Percentiles rank a stretch among this genome's conserved stretches.
These are phyloP conservation scores for Lanistes nyassanus DNA, from an alignment of 1,140 invertebrate species.

Conservation along the genomic window DNA sequence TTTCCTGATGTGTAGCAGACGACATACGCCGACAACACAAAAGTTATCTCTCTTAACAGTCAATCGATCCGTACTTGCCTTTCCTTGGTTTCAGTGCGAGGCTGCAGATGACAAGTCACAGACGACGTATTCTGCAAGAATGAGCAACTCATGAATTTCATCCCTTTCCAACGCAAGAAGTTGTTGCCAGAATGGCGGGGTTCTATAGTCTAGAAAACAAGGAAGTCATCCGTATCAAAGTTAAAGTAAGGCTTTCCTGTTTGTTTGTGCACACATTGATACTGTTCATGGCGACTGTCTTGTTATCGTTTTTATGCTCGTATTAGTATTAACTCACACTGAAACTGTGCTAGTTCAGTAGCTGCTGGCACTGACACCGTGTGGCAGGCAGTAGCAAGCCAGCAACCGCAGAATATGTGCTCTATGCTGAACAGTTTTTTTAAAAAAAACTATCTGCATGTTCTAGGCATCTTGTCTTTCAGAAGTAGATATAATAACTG, in stretches of 20 bases:
- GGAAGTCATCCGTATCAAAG: conserved; percentile 48
- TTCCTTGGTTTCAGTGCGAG: conserved; percentile 6
- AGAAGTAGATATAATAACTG: no score
- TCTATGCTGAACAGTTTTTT: neutral
- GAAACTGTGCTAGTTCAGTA: no score
- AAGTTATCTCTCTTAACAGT: neutral
- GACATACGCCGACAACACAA: neutral
- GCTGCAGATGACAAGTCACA: conserved; percentile 27
- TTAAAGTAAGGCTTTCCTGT: conserved; percentile 30
- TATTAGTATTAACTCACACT: no score
- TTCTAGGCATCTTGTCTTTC: no score
- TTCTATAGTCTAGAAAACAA: conserved; percentile 52
- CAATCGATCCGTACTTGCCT: neutral
- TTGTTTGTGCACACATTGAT: neutral
- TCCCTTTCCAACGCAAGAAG: neutral
- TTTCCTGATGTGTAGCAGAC: neutral
- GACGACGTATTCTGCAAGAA: conserved; percentile 12
- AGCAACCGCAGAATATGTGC: neutral
- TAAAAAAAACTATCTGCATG: no score
- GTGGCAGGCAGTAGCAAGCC: no score
- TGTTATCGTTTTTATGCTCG: neutral
- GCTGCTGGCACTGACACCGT: neutral
- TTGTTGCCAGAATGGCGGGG: conserved; percentile 40
- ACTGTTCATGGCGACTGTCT: neutral
- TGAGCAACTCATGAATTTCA: conserved; percentile 8